Conservation (phyloP, 1,140 invertebrate species). For the Trialeurodes vaporariorum region DNA sequence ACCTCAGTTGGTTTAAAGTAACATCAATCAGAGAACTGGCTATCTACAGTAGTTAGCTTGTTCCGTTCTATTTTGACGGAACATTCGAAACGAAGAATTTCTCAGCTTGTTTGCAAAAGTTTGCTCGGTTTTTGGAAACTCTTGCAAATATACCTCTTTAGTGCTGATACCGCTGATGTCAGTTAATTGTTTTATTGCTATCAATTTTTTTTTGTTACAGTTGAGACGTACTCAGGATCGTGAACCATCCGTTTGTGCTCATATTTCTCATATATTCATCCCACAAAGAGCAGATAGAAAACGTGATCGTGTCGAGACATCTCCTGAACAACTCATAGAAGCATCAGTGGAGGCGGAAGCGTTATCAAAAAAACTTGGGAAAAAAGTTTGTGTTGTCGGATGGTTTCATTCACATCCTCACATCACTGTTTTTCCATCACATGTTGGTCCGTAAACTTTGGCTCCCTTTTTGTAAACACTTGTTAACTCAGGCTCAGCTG, state of each 20-base stretch:
- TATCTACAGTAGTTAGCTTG: no score
- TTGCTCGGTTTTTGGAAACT: no score
- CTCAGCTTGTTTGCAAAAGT: no score
- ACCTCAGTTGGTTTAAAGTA: no score
- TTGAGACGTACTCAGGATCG: background rate
- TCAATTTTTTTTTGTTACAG: background rate
- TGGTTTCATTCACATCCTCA: background rate
- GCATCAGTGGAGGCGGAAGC: background rate
- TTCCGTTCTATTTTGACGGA: no score
- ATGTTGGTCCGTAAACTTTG: background rate
- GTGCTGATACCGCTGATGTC: no score
- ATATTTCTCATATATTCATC: background rate
- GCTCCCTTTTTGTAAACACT: no score
- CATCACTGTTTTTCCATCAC: background rate
- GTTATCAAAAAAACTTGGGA: background rate
- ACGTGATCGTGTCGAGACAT: background rate
- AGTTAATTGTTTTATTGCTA: background rate
- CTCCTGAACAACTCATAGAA: background rate
- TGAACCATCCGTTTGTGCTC: background rate
- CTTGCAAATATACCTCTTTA: no score
- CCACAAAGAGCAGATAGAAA: background rate
- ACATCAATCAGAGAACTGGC: no score
- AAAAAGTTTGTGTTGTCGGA: background rate
- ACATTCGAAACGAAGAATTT: no score
- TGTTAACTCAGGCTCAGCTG: no score